Percentiles rank a stretch among this genome's conserved stretches.
Evolutionary conservation across 2,888 invertebrate species (phyloP).

Genomic region (Margaritifera margaritifera): DNA sequence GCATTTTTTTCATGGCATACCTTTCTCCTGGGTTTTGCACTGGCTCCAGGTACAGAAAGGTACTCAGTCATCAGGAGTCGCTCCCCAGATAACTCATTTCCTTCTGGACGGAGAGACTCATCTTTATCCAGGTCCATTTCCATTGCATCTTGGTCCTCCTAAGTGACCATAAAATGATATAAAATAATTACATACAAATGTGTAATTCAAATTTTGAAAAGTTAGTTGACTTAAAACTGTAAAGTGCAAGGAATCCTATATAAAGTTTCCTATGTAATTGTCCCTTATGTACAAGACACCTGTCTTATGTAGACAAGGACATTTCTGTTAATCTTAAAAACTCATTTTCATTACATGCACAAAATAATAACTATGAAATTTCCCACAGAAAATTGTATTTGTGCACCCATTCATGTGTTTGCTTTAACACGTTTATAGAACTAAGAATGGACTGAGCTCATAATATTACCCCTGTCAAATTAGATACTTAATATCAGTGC

Average conservation of each 20-base stretch:
- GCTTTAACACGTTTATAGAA: too few species aligned
- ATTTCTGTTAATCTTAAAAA: not conserved
- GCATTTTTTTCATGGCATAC: slow-evolving; percentile 22
- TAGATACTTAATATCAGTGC: too few species aligned
- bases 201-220: too few species aligned
- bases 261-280: not conserved
- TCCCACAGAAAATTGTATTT: too few species aligned
- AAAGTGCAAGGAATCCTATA: not conserved
- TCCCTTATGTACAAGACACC: too few species aligned
- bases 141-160: slow-evolving; percentile 75
- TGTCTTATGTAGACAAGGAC: not conserved
- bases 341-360: not conserved
- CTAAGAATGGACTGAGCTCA: too few species aligned
- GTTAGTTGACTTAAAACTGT: not conserved
- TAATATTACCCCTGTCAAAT: too few species aligned
- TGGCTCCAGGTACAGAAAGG: slow-evolving; percentile 19
- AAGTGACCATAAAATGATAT: slow-evolving; percentile 9
- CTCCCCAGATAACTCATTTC: slow-evolving; percentile 70
- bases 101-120: slow-evolving; percentile 68
- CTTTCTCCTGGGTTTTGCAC: slow-evolving; percentile 43
- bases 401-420: too few species aligned
- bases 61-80: slow-evolving; percentile 64
- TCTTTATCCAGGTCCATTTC: slow-evolving; percentile 76
- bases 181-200: slow-evolving; percentile 1
- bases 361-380: too few species aligned